phyloP scores from a whole-genome alignment of 2,888 invertebrate species.

The Zhuqinia jingwanae region DNA sequence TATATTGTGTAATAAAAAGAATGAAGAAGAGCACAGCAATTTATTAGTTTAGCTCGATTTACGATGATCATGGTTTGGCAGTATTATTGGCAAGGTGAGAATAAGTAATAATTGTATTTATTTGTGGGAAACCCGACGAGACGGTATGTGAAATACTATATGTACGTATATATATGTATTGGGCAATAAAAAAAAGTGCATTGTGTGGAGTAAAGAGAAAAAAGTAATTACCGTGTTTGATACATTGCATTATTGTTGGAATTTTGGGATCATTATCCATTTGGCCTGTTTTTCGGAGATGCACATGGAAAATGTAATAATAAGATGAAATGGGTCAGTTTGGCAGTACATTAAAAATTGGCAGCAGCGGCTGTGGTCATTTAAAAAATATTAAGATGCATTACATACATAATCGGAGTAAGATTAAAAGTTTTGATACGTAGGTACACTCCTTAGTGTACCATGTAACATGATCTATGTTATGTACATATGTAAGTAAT shows the following conservation, averaged over 20 bases:
- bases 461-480: too few relatives aligned
- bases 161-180: conserved; percentile 2
- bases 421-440: not conserved
- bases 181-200: conserved; percentile 30
- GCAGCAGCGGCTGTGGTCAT: not conserved
- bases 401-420: not conserved
- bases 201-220: not conserved
- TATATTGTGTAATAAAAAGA: too few relatives aligned
- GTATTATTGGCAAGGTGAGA: too few relatives aligned
- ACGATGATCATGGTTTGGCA: too few relatives aligned
- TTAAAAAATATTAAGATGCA: too few relatives aligned
- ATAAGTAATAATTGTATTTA: not conserved
- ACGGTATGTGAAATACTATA: too few relatives aligned
- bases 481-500: too few relatives aligned
- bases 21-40: not conserved
- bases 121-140: too few relatives aligned
- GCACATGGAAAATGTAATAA: not conserved
- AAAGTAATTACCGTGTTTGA: not conserved
- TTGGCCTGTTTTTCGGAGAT: conserved; percentile 18
- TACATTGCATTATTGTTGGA: not conserved
- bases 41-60: not conserved
- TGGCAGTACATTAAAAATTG: not conserved
- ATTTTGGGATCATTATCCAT: conserved; percentile 24
- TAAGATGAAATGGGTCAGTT: not conserved
- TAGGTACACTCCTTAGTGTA: too few relatives aligned